Conservation (phyloP, 1,140 invertebrate genomes). For the Musca domestica region DNA sequence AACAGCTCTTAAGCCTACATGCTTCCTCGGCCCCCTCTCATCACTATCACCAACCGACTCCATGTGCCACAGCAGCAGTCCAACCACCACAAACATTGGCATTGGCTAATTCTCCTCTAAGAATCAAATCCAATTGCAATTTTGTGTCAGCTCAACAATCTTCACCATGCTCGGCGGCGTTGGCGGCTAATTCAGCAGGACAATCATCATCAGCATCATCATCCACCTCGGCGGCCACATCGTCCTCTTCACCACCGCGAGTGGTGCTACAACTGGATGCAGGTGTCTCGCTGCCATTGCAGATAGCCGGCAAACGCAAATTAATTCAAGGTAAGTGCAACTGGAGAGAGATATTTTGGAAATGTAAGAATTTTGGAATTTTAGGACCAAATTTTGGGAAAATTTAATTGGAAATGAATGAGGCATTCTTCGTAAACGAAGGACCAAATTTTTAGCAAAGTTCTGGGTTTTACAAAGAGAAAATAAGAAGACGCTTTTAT, state of each 20-base stretch:
- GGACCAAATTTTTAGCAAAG: too few relatives aligned
- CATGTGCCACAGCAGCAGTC: neutral
- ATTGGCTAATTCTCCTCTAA: slow-evolving; percentile 12
- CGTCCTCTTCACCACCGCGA: slow-evolving; percentile 8
- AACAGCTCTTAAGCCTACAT: slow-evolving; percentile 27
- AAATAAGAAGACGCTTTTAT: too few relatives aligned
- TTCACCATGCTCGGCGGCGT: neutral
- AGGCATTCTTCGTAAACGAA: too few relatives aligned
- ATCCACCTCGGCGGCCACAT: slow-evolving; percentile 15
- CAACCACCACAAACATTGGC: slow-evolving; percentile 1
- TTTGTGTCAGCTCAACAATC: neutral
- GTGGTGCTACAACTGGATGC: slow-evolving; percentile 25
- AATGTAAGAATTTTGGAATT: too few relatives aligned
- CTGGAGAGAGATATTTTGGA: slow-evolving; percentile 45
- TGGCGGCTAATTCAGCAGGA: neutral
- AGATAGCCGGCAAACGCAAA: slow-evolving; percentile 50
- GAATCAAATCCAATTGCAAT: slow-evolving; percentile 3
- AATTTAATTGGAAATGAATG: too few relatives aligned
- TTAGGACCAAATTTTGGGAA: too few relatives aligned
- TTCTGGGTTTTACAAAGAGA: too few relatives aligned
- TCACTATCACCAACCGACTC: too few relatives aligned
- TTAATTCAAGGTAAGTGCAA: slow-evolving; percentile 51
- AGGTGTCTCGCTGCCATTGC: slow-evolving; percentile 33
- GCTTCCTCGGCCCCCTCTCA: neutral
- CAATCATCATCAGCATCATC: neutral